These are phyloP conservation scores for Leptopilina boulardi DNA, from an alignment of 1,140 invertebrate genomes.

Conservation along the genomic window DNA sequence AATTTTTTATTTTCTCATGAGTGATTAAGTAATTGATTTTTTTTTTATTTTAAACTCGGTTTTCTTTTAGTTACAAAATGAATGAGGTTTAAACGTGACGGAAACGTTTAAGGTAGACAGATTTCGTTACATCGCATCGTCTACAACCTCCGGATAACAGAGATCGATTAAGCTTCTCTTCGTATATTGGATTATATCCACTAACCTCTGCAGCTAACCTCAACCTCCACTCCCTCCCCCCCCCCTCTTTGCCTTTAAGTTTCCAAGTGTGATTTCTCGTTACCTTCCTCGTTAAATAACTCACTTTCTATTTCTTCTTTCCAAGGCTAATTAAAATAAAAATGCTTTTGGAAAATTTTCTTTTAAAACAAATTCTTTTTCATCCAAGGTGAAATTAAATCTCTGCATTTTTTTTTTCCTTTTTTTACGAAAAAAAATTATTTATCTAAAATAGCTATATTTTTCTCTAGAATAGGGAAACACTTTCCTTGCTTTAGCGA, in stretches of 20 bases:
- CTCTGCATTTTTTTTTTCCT: no score
- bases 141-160: background rate
- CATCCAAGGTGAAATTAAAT: background rate
- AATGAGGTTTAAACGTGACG: background rate
- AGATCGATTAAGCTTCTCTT: slow-evolving; percentile 25
- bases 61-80: background rate
- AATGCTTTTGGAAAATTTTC: background rate
- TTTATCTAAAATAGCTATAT: no score
- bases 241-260: background rate
- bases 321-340: background rate
- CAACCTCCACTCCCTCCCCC: background rate
- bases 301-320: slow-evolving; percentile 3
- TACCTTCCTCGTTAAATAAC: background rate
- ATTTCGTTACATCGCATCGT: slow-evolving; percentile 22
- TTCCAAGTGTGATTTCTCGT: slow-evolving; percentile 14
- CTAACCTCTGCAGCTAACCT: slow-evolving; percentile 27
- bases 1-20: no score
- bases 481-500: no score
- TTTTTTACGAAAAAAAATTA: no score
- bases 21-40: no score
- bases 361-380: background rate
- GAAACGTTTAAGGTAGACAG: slow-evolving; percentile 25
- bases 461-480: no score
- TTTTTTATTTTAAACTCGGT: background rate
- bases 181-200: slow-evolving; percentile 27